phyloP scores from a whole-genome alignment of 2,113 vertebrate genomes.

The Megaceryle maxima region DNA sequence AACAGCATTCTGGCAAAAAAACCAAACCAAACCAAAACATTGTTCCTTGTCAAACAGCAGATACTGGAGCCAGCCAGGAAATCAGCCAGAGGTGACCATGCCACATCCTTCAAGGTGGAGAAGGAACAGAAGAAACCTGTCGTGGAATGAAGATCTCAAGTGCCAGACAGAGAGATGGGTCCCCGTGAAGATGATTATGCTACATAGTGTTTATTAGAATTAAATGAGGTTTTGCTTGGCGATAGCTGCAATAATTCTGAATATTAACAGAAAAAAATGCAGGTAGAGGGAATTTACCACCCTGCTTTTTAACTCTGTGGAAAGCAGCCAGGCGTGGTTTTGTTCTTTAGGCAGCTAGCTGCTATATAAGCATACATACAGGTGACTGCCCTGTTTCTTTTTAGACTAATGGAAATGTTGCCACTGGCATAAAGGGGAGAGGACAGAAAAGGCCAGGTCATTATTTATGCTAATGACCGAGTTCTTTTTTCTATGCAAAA shows the following conservation, averaged over 20 bases:
- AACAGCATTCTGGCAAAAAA: fast-evolving
- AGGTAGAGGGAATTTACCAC: background rate
- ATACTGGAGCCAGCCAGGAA: background rate
- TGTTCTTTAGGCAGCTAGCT: background rate
- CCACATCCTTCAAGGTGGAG: background rate
- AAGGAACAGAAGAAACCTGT: background rate
- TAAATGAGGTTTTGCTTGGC: background rate
- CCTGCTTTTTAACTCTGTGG: background rate
- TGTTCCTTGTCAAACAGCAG: background rate
- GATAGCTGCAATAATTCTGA: background rate
- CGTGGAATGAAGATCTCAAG: too few species aligned
- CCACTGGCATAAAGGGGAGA: background rate
- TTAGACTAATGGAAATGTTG: background rate
- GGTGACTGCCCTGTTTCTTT: background rate
- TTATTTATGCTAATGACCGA: background rate
- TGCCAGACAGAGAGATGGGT: too few species aligned
- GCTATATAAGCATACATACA: fast-evolving
- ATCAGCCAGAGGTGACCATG: too few species aligned
- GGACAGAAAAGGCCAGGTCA: background rate
- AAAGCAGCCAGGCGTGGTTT: background rate
- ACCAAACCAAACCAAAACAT: too few species aligned
- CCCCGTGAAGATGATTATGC: fast-evolving
- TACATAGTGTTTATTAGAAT: fast-evolving
- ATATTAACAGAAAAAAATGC: fast-evolving
- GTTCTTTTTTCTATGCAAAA: background rate